These are phyloP conservation scores for Leptoclinus maculatus DNA, from an alignment of 2,797 vertebrate genomes.

Conservation along the genomic window DNA sequence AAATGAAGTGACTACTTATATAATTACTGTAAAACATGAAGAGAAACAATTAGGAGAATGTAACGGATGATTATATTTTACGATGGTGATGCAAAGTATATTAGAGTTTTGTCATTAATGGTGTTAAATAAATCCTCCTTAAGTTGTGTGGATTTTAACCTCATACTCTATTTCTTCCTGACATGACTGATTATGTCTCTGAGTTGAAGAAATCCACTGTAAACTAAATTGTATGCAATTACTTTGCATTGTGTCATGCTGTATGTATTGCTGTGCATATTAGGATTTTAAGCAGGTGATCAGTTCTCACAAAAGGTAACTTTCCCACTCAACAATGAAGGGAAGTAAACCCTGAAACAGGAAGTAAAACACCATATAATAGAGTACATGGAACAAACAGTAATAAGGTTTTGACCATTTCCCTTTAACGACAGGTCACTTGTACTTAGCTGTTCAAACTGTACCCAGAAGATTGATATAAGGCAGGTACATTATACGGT, in stretches of 20 bases:
- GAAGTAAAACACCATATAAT: conserved; percentile 64
- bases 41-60: background rate
- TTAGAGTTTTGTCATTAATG: background rate
- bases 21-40: background rate
- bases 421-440: background rate
- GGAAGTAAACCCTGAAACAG: conserved; percentile 73
- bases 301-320: conserved; percentile 38
- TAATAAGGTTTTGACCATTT: conserved; percentile 11
- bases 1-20: background rate
- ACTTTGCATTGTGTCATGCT: conserved; percentile 4
- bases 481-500: background rate
- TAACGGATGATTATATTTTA: background rate
- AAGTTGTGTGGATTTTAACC: background rate
- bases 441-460: background rate
- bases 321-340: conserved; percentile 59
- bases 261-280: background rate
- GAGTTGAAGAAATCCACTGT: background rate
- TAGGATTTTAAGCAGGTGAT: conserved; percentile 12
- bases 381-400: conserved; percentile 30
- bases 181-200: background rate
- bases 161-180: background rate
- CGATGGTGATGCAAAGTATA: background rate
- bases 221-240: background rate
- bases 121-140: background rate
- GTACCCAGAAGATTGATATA: background rate